Conservation (phyloP, 2,888 invertebrate genomes). For the Apocheima hispidaria region DNA sequence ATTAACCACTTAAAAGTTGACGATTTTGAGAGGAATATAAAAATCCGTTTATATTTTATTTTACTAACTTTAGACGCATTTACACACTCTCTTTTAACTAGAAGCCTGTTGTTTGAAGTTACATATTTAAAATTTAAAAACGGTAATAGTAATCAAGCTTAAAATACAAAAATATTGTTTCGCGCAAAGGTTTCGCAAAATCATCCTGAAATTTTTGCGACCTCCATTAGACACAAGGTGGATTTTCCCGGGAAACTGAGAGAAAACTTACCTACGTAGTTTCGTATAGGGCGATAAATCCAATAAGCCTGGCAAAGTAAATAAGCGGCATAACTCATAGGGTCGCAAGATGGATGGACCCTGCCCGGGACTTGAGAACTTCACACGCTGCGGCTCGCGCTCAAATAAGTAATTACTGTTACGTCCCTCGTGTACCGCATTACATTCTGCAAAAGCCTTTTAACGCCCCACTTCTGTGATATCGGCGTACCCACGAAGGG, state of each 20-base stretch:
- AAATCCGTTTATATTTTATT: not conserved
- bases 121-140: too few relatives aligned
- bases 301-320: conserved; percentile 37
- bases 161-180: conserved; percentile 1
- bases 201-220: conserved; percentile 22
- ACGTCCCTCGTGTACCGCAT: too few relatives aligned
- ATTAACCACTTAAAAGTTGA: conserved; percentile 7
- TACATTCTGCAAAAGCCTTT: too few relatives aligned
- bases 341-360: conserved; percentile 34
- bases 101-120: not conserved
- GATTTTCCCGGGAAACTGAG: conserved; percentile 30
- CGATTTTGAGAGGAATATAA: not conserved
- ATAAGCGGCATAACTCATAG: conserved; percentile 34
- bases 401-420: conserved; percentile 33
- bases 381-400: conserved; percentile 16
- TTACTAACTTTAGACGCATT: not conserved
- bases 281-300: conserved; percentile 36
- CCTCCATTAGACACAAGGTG: conserved; percentile 37
- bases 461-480: too few relatives aligned
- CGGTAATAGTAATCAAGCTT: not conserved
- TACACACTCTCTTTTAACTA: not conserved
- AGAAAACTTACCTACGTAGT: conserved; percentile 32
- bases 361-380: conserved; percentile 16
- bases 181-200: conserved; percentile 3
- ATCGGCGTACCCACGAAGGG: too few relatives aligned